Evolutionary conservation across 2,888 invertebrate genomes (phyloP), one percentile per base, ranked within the genome.

Genomic region (Acronicta alni): DNA sequence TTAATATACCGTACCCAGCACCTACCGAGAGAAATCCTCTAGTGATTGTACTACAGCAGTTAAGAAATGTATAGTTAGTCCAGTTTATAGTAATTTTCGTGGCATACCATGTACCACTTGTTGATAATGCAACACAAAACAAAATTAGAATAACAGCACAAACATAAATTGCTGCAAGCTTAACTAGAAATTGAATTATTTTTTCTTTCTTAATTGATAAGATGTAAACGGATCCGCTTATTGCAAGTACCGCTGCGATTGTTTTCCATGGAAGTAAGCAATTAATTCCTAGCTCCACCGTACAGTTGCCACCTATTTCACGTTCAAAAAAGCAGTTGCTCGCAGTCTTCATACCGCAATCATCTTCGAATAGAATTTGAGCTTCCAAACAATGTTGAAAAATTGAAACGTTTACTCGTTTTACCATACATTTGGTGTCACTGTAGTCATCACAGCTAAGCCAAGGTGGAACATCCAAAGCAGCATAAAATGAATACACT

Each of bases 311-410:
- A 7, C 90, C 90, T 53, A 93, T 91, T 82, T 89, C 89, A 32
- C 81, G 83, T 53, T 89, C 87, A 63, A 88, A 94, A 63, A 93
- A 92, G 52, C 81, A 88, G 51, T 80, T 79, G 62, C 91, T 91
- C 4, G 92, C 91, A 3, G 92, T 93, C 75, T 87, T 87, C 80
- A 90, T 87, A 3, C 89, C 90, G 26, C 92, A 92, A 57, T 91
- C 90, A n/a, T 84, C 83, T n/a, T 81, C 73, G 55, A 88, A 91
- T 55, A 91, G 63, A 12, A 67, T 58, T 77, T 89, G 88, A 30
- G 90, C 85, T 81, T 92, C 91, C 44, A 93, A 54, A 55, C 93
- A 93, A 62, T 90, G 89, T 83, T 93, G 92, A 67, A 90, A 93
- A 61, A 87, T 74, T 0, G 93, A 89, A 0, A 91, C 77, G 51